Evolutionary conservation across 2,113 vertebrate species (phyloP), one percentile per base, ranked within the genome.

Genomic region (Fulmarus glacialis): DNA sequence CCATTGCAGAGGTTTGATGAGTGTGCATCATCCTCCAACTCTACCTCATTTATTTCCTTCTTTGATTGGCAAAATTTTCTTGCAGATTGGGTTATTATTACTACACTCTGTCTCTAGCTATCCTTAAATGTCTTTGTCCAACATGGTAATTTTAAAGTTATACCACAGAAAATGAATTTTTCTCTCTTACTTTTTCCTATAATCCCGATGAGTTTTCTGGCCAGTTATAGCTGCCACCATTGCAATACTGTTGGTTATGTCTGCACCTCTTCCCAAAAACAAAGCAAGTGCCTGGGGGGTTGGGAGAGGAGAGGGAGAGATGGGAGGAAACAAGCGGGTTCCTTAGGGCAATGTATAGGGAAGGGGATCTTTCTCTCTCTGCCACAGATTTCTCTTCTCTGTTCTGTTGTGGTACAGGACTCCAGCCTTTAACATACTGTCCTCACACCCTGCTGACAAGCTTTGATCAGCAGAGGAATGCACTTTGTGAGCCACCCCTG

Each of bases 291-390:
- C 15, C 15, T 52, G 14, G 18, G 21, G 8, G 4, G 32, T 29
- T 89, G 43, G 15, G 19, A 87, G 17, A 87, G 22, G 63, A 87
- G 23, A 82, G 5, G 8, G 11, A 63, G 32, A 77, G 14, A 50
- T 38, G 26, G 4, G 11, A 82, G 22, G 29, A 71, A 66, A 63
- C 2, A 21, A 34, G 23, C 3, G 1, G 1, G 0, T 9, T 74
- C 23, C 32, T 71, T 62, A 42, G 13, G 23, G 20, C 26, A 74
- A 24, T 32, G 8, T 72, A 27, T 55, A 50, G 8, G 17, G 27
- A 82, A 64, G 15, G 12, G 8, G 2, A 21, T 58, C 26, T 90
- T 78, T 68, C 7, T 50, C 12, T 72, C 1, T 12, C 47, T 3
- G 9, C 14, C 30, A 30, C 4, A 53, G 27, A 45, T 80, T 83